A percentile compares a stretch with the other conserved stretches of the same genome.
Conservation (phyloP, 1,140 invertebrate genomes). For the Eriocheir sinensis region DNA sequence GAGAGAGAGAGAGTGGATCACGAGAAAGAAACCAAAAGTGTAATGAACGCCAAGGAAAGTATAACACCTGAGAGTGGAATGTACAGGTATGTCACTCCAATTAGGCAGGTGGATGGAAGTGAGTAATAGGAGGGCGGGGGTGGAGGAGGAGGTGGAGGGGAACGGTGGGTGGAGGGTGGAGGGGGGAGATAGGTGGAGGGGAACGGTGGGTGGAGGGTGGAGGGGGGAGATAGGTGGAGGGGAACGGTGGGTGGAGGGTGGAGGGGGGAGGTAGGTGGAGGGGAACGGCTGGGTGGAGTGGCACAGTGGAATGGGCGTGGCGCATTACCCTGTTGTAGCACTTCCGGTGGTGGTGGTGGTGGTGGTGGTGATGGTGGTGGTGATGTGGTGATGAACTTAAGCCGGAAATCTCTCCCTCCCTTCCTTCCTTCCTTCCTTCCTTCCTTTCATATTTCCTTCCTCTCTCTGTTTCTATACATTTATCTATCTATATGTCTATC, state of each 20-base stretch:
- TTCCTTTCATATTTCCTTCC: neutral
- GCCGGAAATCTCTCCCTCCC: conserved; percentile 7
- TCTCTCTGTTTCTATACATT: conserved; percentile 6
- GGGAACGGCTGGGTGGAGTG: neutral
- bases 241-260: too few species aligned
- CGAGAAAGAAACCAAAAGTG: too few species aligned
- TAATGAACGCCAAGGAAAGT: too few species aligned
- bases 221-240: too few species aligned
- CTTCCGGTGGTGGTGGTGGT: neutral
- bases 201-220: too few species aligned
- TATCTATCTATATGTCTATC: too few species aligned
- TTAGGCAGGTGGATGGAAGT: neutral
- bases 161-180: too few species aligned
- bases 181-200: too few species aligned
- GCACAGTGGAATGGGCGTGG: neutral
- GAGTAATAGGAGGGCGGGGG: neutral
- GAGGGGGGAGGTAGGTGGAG: too few species aligned
- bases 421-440: neutral
- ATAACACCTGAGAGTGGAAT: too few species aligned
- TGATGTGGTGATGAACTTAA: neutral
- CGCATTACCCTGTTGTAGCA: neutral
- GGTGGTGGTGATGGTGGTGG: neutral
- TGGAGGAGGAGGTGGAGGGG: too few species aligned
- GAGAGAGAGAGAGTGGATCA: too few species aligned
- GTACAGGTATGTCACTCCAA: neutral